Base-by-base conservation (phyloP, 2,888 invertebrate genomes). In the Galeruca laticollis region DNA sequence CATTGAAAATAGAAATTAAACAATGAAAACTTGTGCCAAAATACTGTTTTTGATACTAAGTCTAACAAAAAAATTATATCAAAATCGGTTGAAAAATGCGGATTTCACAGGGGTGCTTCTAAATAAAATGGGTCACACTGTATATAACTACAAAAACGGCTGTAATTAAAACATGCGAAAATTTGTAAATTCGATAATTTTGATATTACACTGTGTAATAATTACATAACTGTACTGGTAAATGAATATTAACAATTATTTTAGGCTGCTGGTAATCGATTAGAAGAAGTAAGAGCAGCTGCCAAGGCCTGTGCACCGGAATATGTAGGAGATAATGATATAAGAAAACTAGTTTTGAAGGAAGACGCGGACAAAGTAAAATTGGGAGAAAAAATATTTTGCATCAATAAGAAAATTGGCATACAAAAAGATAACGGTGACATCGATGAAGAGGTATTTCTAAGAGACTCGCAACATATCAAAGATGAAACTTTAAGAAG, bases 321-420 rank as follows among this genome's bases (percentile, higher is more conserved):
- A 20, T 18, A 18, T 9, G 18, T 6, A 4, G 49, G 49, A 3
- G 4, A 26, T 26, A 52, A 52, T 0, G 26, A 52, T 4, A 6
- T 31, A 13, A 52, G n/a, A 52, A 21, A 26, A 3, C 4, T 15
- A n/a, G 6, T 52, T 8, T 13, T 52, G n/a, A 13, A 52, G 2
- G 26, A 52, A n/a, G 10, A 52, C 21, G 26, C 52, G 0, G 52
- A 52, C 21, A 10, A 5, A 21, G 31, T 21, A 3, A 26, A 13
- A 15, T 13, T 52, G 2, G 52, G 52, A 0, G 6, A 11, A 52
- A 13, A 2, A 11, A 52, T 52, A 0, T 31, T 52, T 26, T 52
- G 52, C 26, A 15, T 52, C 4, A 52, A 52, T n/a, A 52, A 52
- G 26, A 52, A 52, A 52, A 31, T 31, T 13, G 52, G 52, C 11